These are phyloP conservation scores for Drosophila hamatofila DNA, from an alignment of 2,888 invertebrate genomes.

Conservation along the genomic window DNA sequence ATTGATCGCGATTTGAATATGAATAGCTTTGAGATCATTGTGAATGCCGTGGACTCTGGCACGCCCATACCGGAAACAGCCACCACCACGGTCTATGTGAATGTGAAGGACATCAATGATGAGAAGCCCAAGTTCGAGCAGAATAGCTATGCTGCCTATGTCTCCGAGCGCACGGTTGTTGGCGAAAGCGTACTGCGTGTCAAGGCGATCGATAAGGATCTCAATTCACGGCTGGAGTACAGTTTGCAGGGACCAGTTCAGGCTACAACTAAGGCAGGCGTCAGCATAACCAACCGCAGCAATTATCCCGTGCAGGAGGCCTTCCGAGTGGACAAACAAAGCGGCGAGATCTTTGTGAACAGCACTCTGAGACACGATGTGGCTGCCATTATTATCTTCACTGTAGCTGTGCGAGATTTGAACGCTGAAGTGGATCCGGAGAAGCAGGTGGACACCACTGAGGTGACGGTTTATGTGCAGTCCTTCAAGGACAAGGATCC, in stretches of 20 bases:
- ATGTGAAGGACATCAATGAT: slow-evolving; percentile 92
- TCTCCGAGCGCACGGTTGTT: slow-evolving; percentile 89
- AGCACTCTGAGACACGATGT: slow-evolving; percentile 90
- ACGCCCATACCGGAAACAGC: slow-evolving; percentile 91
- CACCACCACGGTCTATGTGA: slow-evolving; percentile 90
- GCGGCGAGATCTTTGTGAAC: slow-evolving; percentile 89
- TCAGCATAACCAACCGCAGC: slow-evolving; percentile 87
- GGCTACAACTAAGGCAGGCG: slow-evolving; percentile 91
- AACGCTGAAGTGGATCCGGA: slow-evolving; percentile 90
- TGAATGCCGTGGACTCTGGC: slow-evolving; percentile 91
- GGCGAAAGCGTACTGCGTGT: slow-evolving; percentile 89
- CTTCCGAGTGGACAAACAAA: slow-evolving; percentile 89
- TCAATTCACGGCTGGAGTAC: slow-evolving; percentile 89
- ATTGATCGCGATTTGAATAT: slow-evolving; percentile 90
- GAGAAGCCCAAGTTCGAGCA: slow-evolving; percentile 91
- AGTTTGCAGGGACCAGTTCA: slow-evolving; percentile 89
- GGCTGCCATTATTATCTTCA: slow-evolving; percentile 91
- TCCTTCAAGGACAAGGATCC: slow-evolving; percentile 92
- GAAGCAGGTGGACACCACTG: slow-evolving; percentile 88
- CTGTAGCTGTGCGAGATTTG: slow-evolving; percentile 89
- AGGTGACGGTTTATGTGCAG: slow-evolving; percentile 92
- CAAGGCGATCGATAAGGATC: slow-evolving; percentile 90
- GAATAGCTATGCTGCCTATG: slow-evolving; percentile 88
- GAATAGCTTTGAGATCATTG: slow-evolving; percentile 89
- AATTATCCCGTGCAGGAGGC: slow-evolving; percentile 88